phyloP scores from a whole-genome alignment of 2,797 vertebrate species.

The Cebuella pygmaea region DNA sequence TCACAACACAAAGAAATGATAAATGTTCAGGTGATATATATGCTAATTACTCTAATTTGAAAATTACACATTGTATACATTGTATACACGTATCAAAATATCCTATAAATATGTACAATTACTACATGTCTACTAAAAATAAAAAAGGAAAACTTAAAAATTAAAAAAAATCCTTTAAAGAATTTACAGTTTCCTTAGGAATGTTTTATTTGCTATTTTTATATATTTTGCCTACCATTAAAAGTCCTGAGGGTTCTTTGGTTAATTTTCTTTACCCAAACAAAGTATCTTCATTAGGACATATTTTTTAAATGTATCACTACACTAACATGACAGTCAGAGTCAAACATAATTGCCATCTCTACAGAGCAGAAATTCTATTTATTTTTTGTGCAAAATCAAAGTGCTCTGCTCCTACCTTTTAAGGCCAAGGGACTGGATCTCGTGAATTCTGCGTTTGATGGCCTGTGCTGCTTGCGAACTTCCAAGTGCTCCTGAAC shows the following conservation, averaged over 20 bases:
- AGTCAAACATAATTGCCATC: slow-evolving; percentile 64
- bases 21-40: background rate
- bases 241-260: slow-evolving; percentile 48
- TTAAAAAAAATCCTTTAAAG: slow-evolving; percentile 38
- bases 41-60: background rate
- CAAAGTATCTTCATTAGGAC: slow-evolving; percentile 68
- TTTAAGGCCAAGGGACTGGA: slow-evolving; percentile 88
- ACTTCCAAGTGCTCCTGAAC: slow-evolving; percentile 89
- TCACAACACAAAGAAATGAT: background rate
- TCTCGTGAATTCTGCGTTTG: slow-evolving; percentile 86
- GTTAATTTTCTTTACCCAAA: slow-evolving; percentile 63
- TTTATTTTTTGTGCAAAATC: slow-evolving; percentile 59
- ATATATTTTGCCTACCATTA: slow-evolving; percentile 51
- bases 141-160: background rate
- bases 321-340: slow-evolving; percentile 53
- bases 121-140: background rate
- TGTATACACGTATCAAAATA: background rate
- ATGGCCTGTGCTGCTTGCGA: slow-evolving; percentile 83
- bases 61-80: background rate
- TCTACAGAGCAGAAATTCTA: slow-evolving; percentile 65
- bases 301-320: slow-evolving; percentile 70
- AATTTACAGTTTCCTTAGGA: slow-evolving; percentile 64
- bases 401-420: slow-evolving; percentile 86
- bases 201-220: slow-evolving; percentile 73
- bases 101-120: background rate